A percentile compares a stretch with the other conserved stretches of the same genome.
Evolutionary conservation across 2,888 invertebrate genomes (phyloP).

Genomic region (Diarsia mendica): DNA sequence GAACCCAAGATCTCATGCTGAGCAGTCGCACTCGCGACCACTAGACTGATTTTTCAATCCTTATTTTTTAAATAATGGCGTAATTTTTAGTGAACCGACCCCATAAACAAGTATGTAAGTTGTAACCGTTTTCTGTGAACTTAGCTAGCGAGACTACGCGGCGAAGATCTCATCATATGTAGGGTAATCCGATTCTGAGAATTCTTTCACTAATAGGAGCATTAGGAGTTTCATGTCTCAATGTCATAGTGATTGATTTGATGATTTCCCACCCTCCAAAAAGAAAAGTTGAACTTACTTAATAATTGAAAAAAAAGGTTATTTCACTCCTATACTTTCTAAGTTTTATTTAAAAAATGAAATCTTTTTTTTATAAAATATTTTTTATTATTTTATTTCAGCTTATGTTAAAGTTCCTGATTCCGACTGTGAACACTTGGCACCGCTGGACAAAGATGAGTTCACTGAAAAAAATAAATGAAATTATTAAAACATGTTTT

Average conservation of each 20-base stretch:
- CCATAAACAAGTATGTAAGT: background rate
- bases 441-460: constrained; percentile 56
- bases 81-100: background rate
- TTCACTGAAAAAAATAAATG: constrained; percentile 14
- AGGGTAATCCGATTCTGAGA: background rate
- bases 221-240: too few species aligned
- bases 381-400: constrained; percentile 58
- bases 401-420: constrained; percentile 66
- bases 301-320: too few species aligned
- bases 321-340: too few species aligned
- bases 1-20: background rate
- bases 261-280: too few species aligned
- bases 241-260: too few species aligned
- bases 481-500: background rate
- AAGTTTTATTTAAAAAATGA: too few species aligned
- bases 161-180: too few species aligned
- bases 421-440: constrained; percentile 67
- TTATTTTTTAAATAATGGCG: background rate
- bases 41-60: background rate
- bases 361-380: too few species aligned
- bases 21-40: background rate
- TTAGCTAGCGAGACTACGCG: too few species aligned
- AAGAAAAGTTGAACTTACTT: too few species aligned
- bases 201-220: too few species aligned
- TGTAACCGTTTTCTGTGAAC: background rate